Conservation (phyloP, 2,113 vertebrate species). For the Danionella cerebrum region DNA sequence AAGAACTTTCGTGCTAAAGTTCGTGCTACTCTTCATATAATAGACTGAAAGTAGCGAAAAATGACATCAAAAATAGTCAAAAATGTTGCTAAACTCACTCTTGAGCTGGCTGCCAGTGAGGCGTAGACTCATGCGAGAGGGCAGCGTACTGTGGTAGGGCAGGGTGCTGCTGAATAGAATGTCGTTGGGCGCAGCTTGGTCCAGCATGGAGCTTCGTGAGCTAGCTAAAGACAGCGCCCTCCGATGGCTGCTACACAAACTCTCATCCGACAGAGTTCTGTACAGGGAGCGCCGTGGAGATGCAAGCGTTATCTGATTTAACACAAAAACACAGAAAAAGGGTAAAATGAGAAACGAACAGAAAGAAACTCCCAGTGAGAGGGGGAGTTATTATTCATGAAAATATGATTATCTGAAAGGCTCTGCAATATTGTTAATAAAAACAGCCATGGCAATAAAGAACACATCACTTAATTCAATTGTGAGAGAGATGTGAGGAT, state of each 20-base stretch:
- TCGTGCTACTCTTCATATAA: no score
- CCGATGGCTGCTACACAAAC: conserved; percentile 73
- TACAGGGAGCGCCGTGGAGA: conserved; percentile 69
- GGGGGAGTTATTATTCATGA: conserved; percentile 9
- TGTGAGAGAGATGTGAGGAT: not conserved
- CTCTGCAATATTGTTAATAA: conserved; percentile 25
- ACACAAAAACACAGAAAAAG: not conserved
- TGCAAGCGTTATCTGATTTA: conserved; percentile 11
- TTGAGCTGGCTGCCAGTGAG: conserved; percentile 58
- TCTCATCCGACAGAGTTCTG: conserved; percentile 77
- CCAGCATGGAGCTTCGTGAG: conserved; percentile 74
- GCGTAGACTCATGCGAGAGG: conserved; percentile 59
- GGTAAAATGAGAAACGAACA: not conserved
- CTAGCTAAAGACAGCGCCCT: conserved; percentile 69
- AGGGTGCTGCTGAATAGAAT: conserved; percentile 77
- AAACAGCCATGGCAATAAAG: conserved; percentile 19
- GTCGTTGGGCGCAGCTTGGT: conserved; percentile 73
- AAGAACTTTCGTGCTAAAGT: no score
- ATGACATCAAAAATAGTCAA: no score
- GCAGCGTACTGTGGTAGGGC: conserved; percentile 70
- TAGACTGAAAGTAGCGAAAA: no score
- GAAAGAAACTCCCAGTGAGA: not conserved
- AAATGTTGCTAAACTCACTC: conserved; percentile 57
- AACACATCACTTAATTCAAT: conserved; percentile 20
- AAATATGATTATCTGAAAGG: conserved; percentile 12